Percentiles rank a stretch among this genome's conserved stretches.
phyloP scores from a whole-genome alignment of 2,888 invertebrate species.

The Leistus spinibarbis region DNA sequence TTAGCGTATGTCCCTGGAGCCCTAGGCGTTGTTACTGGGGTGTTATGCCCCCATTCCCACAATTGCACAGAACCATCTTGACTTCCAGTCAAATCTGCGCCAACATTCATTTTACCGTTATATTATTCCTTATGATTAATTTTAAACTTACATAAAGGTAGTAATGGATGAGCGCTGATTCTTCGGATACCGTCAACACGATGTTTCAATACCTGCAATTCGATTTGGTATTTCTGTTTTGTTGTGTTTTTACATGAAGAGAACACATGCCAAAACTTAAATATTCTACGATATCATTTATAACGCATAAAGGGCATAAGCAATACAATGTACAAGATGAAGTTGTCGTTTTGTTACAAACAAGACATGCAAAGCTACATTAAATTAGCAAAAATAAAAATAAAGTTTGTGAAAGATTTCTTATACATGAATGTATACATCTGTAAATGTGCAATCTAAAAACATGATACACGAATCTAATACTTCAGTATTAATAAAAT shows the following conservation, averaged over 20 bases:
- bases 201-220: conserved; percentile 91
- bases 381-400: neutral
- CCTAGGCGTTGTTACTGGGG: conserved; percentile 87
- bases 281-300: conserved; percentile 19
- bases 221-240: neutral
- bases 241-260: neutral
- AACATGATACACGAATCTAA: too few species aligned
- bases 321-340: neutral
- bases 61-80: conserved; percentile 95
- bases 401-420: too few species aligned
- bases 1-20: conserved; percentile 94
- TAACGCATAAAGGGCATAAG: conserved; percentile 10
- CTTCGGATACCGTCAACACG: conserved; percentile 93
- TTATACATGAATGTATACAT: too few species aligned
- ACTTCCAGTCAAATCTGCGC: conserved; percentile 86
- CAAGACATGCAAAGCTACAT: neutral
- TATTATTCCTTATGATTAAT: too few species aligned
- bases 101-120: neutral
- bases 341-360: too few species aligned
- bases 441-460: too few species aligned
- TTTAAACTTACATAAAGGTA: conserved; percentile 88
- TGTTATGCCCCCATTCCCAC: conserved; percentile 98
- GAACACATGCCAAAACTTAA: neutral
- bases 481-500: too few species aligned
- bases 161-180: conserved; percentile 93